Percentiles rank a stretch among this genome's conserved stretches.
These are phyloP conservation scores for Seriola dumerili DNA, from an alignment of 2,113 vertebrate species.

Conservation along the genomic window DNA sequence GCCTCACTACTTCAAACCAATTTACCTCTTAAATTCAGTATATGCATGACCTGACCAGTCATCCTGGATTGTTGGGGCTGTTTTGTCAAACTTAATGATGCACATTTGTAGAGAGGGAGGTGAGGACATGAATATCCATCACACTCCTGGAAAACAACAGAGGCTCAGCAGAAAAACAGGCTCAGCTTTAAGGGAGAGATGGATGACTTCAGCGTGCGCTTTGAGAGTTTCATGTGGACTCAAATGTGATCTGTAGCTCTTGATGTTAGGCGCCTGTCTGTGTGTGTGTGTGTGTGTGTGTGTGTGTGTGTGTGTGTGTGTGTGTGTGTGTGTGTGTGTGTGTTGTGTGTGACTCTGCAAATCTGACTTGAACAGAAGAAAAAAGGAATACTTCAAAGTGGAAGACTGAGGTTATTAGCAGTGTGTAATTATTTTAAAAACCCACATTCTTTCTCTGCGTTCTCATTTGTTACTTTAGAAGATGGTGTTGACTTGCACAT, in stretches of 20 bases:
- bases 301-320: not conserved
- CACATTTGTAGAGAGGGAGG: constrained; percentile 8
- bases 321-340: not conserved
- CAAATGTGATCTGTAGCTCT: constrained; percentile 35
- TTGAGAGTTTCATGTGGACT: constrained; percentile 39
- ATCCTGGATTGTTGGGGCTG: not conserved
- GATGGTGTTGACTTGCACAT: not conserved
- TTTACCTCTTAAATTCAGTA: constrained; percentile 34
- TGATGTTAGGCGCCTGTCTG: constrained; percentile 5
- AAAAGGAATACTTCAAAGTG: constrained; percentile 1
- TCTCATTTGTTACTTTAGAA: not conserved
- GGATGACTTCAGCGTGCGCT: constrained; percentile 24
- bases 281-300: constrained; percentile 7
- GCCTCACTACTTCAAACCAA: constrained; percentile 6
- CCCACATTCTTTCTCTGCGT: not conserved
- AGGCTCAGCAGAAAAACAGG: constrained; percentile 34
- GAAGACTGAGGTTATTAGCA: not conserved
- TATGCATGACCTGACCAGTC: constrained; percentile 21
- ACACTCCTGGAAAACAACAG: constrained; percentile 20
- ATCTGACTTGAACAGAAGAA: not conserved
- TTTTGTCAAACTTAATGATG: constrained; percentile 46
- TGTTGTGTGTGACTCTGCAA: not conserved
- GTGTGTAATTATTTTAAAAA: not conserved
- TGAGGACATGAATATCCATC: constrained; percentile 44
- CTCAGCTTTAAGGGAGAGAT: constrained; percentile 44